Base-by-base conservation (phyloP, 2,888 invertebrate genomes). In the Carpatolechia fugitivella region DNA sequence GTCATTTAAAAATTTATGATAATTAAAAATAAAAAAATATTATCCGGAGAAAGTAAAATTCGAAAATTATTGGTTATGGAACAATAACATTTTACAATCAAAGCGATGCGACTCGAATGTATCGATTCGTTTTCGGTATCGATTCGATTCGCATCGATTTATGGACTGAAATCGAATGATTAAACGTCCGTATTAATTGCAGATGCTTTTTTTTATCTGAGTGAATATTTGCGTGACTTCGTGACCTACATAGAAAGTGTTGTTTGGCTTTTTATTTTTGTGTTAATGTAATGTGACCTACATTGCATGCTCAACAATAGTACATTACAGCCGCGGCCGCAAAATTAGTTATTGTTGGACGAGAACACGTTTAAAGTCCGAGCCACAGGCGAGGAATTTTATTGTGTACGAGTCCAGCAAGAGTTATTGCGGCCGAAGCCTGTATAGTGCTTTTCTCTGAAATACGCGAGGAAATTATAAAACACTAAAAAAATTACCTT, bases 101-200 rank as follows among this genome's bases (percentile, higher is more conserved):
- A 67, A 36, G 53, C 44, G 49, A 20, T 62, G 56, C 51, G 60
- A 33, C 52, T 62, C 61, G 63, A 63, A 62, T 68, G 62, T 68
- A 67, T 75, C 71, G 73, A 74, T 69, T 75, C 70, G 63, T 71
- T 78, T 74, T 70, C n/a, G 76, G 75, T 67, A 65, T 70, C 70
- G 70, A 80, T 84, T 82, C 77, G 78, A 65, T 73, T 64, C 76
- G 75, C 70, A 58, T 61, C 74, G 74, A 84, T 85, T 84, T 84
- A 85, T 72, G 74, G 66, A 62, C 68, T 61, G 69, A 72, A 78
- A 70, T 68, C 70, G 67, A 24, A 30, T 57, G 54, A 57, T 57
- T 54, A 29, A 57, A 57, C 40, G 31, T 31, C 57, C 54, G 33
- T 48, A 20, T 13, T 48, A 52, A 55, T 57, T 55, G 31, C 40